Evolutionary conservation across 1,140 invertebrate species (phyloP).

Genomic region (Bicyclus anynana): DNA sequence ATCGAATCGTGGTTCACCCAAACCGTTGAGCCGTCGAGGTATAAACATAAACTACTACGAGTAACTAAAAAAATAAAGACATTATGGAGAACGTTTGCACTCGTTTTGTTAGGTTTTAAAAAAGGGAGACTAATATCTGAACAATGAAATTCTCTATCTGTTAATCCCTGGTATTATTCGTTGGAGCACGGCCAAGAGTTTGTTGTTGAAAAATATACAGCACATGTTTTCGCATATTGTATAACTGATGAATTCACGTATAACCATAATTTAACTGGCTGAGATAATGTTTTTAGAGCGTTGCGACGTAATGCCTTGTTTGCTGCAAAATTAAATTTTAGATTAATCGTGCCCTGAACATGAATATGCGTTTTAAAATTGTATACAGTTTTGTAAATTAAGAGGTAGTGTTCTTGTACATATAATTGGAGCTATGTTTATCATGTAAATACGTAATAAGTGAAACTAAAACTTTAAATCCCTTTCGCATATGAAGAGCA

Average conservation of each 20-base stretch:
- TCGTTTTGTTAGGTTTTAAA: constrained; percentile 11
- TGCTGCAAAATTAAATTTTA: neutral
- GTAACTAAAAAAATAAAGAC: too few species aligned
- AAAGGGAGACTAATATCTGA: constrained; percentile 4
- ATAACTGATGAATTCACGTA: constrained; percentile 16
- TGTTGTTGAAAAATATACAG: constrained; percentile 19
- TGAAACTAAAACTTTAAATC: too few species aligned
- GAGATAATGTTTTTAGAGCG: constrained; percentile 2
- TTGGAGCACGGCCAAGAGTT: constrained; percentile 22
- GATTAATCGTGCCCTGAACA: neutral
- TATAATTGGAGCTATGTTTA: neutral
- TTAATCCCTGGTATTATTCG: constrained; percentile 24
- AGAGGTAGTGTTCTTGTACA: neutral
- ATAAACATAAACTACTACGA: too few species aligned
- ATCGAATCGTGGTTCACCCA: too few species aligned
- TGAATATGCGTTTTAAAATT: neutral
- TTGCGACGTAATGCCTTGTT: neutral
- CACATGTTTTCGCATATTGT: constrained; percentile 12
- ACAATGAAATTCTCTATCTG: constrained; percentile 19
- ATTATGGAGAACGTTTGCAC: neutral
- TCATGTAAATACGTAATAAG: too few species aligned
- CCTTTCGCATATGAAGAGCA: too few species aligned
- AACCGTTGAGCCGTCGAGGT: too few species aligned
- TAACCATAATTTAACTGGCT: constrained; percentile 13
- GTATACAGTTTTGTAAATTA: too few species aligned